Evolutionary conservation across 2,113 vertebrate species (phyloP).

Genomic region (Phycodurus eques): DNA sequence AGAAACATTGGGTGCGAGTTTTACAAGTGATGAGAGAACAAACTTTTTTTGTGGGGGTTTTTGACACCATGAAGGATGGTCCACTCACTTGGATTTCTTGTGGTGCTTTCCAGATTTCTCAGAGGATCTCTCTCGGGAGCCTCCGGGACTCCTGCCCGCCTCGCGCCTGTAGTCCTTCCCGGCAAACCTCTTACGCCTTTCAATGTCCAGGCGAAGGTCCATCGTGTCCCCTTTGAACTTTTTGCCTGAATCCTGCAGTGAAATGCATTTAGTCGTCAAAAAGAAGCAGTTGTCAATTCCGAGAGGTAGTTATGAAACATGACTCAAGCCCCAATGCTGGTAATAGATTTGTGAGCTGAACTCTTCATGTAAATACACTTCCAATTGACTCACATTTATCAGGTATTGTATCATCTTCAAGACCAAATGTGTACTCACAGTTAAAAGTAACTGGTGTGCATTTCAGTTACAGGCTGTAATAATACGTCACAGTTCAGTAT

Average conservation of each 20-base stretch:
- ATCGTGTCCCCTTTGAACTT: constrained; percentile 92
- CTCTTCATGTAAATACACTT: background rate
- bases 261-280: constrained; percentile 5
- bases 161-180: constrained; percentile 88
- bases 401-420: constrained; percentile 22
- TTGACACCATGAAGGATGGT: too few relatives aligned
- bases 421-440: constrained; percentile 2
- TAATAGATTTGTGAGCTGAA: background rate
- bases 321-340: background rate
- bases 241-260: constrained; percentile 80
- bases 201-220: constrained; percentile 96
- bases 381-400: background rate
- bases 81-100: constrained; percentile 87
- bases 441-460: background rate
- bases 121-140: constrained; percentile 88
- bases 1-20: background rate
- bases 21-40: too few relatives aligned
- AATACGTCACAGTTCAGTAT: too few relatives aligned
- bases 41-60: too few relatives aligned
- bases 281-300: background rate
- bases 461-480: background rate
- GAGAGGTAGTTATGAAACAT: constrained; percentile 17
- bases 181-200: constrained; percentile 90
- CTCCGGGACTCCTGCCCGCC: constrained; percentile 86
- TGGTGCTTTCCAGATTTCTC: constrained; percentile 93